A percentile compares a stretch with the other conserved stretches of the same genome.
phyloP scores from a whole-genome alignment of 2,888 invertebrate genomes.

The Ptychoptera contaminata region DNA sequence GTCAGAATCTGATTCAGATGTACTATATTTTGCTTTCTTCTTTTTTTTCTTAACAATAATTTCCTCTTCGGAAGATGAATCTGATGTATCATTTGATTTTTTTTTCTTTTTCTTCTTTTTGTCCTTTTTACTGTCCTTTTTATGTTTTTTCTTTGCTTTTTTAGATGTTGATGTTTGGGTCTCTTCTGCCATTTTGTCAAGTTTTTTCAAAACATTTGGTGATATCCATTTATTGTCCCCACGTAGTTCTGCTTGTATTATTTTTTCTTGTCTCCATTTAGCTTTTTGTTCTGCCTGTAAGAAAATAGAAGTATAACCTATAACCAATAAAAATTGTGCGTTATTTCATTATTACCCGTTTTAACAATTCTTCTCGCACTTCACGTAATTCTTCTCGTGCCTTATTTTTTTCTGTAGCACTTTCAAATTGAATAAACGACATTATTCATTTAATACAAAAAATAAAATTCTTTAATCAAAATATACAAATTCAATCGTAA shows the following conservation, averaged over 20 bases:
- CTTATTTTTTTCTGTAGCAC: slow-evolving; percentile 21
- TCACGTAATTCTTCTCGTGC: slow-evolving; percentile 20
- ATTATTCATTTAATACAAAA: slow-evolving; percentile 12
- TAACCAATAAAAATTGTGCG: too few relatives aligned
- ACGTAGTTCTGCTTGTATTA: slow-evolving; percentile 17
- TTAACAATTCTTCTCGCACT: slow-evolving; percentile 20
- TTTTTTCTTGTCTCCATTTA: slow-evolving; percentile 16
- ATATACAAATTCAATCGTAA: background rate
- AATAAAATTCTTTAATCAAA: background rate
- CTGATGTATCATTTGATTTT: slow-evolving; percentile 15
- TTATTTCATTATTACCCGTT: too few relatives aligned
- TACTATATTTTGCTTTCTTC: slow-evolving; percentile 15
- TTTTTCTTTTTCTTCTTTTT: slow-evolving; percentile 11
- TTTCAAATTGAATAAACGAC: slow-evolving; percentile 25
- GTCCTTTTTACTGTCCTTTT: slow-evolving; percentile 27
- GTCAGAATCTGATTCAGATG: slow-evolving; percentile 13
- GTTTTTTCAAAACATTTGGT: slow-evolving; percentile 18
- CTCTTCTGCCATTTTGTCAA: slow-evolving; percentile 11
- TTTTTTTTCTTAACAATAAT: slow-evolving; percentile 12
- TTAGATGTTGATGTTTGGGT: slow-evolving; percentile 10
- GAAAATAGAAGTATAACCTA: background rate
- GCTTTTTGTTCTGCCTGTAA: slow-evolving; percentile 19
- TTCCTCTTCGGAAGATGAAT: slow-evolving; percentile 25
- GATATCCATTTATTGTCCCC: slow-evolving; percentile 23
- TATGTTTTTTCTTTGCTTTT: slow-evolving; percentile 22